These are phyloP conservation scores for Astropecten irregularis DNA, from an alignment of 53 echinoderm and acorn worm species.

Conservation along the genomic window DNA sequence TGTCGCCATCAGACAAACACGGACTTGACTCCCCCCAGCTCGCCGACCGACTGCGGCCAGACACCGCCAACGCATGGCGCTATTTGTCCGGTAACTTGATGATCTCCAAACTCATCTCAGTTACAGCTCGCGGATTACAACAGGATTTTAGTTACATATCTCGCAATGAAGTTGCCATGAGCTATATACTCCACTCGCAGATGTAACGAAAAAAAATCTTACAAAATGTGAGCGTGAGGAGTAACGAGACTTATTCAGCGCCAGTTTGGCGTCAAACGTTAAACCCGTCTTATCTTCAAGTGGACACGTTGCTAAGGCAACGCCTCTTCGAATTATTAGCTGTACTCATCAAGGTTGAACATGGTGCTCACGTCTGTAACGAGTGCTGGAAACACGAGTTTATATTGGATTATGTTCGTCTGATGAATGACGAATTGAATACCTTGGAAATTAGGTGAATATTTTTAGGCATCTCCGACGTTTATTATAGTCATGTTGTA, in stretches of 20 bases:
- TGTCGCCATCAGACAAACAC: constrained; percentile 41
- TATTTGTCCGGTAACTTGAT: constrained; percentile 48
- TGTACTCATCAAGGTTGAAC: no score
- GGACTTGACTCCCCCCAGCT: background rate
- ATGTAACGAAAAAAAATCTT: background rate
- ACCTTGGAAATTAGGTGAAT: no score
- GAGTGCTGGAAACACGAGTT: no score
- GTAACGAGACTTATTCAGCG: background rate
- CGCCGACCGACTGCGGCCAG: no score
- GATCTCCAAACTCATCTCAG: background rate
- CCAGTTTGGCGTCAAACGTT: constrained; percentile 33
- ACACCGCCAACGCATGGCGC: constrained; percentile 20
- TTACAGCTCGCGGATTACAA: constrained; percentile 24
- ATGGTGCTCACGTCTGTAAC: no score
- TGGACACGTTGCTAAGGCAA: constrained; percentile 8
- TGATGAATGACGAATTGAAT: no score
- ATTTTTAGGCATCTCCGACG: no score
- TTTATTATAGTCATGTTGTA: no score
- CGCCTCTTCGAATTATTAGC: background rate
- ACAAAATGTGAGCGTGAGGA: background rate
- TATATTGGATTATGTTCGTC: no score
- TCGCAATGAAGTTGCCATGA: background rate
- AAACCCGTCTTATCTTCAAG: constrained; percentile 2
- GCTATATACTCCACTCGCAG: background rate
- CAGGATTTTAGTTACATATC: constrained; percentile 4